Percentiles rank a stretch among this genome's conserved stretches.
phyloP scores from a whole-genome alignment of 2,888 invertebrate species.

The Cephonodes hylas region DNA sequence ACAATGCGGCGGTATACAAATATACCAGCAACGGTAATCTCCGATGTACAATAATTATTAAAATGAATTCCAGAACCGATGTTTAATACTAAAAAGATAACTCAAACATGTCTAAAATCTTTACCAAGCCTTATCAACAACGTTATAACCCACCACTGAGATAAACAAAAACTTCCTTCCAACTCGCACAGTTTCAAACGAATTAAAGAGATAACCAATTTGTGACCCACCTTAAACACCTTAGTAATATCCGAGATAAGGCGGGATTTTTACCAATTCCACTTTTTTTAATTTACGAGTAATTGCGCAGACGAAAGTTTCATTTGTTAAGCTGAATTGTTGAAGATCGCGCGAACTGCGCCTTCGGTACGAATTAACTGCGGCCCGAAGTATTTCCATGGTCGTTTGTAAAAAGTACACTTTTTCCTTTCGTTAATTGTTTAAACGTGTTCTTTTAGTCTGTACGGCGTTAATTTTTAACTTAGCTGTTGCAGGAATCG shows the following conservation, averaged over 20 bases:
- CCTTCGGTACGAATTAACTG: conserved; percentile 41
- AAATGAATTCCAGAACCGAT: too few relatives aligned
- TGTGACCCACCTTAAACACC: conserved; percentile 37
- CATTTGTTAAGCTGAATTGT: conserved; percentile 55
- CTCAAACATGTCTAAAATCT: not conserved
- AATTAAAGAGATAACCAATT: conserved; percentile 28
- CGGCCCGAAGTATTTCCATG: conserved; percentile 34
- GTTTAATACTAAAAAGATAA: too few relatives aligned
- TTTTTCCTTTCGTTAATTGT: conserved; percentile 28
- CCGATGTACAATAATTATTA: too few relatives aligned
- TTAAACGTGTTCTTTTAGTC: conserved; percentile 19
- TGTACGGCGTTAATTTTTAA: not conserved
- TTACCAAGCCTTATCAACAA: not conserved
- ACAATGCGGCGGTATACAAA: too few relatives aligned
- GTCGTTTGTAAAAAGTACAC: conserved; percentile 34
- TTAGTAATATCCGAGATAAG: conserved; percentile 37
- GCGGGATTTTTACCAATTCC: conserved; percentile 40
- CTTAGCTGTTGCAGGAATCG: not conserved
- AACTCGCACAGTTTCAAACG: not conserved
- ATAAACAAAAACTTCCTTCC: not conserved
- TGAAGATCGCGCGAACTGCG: conserved; percentile 42
- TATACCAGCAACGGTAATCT: too few relatives aligned
- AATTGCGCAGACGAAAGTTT: conserved; percentile 44
- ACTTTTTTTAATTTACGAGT: conserved; percentile 50
- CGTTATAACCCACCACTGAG: not conserved